A percentile compares a stretch with the other conserved stretches of the same genome.
Evolutionary conservation across 2,797 vertebrate species (phyloP).

Genomic region (Urophycis tenuis): DNA sequence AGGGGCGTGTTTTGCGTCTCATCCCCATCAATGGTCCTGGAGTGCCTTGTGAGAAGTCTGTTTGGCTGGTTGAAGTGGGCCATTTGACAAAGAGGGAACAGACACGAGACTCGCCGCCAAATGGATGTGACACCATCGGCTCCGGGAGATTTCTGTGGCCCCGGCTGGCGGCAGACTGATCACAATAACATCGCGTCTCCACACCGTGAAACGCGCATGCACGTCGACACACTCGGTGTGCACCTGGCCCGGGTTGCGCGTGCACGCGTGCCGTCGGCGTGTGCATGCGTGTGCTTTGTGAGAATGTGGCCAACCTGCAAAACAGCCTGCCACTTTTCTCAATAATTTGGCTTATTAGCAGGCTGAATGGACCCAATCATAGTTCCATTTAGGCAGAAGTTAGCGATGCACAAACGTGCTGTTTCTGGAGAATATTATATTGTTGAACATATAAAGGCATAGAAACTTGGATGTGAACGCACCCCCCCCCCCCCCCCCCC

Average conservation of each 20-base stretch:
- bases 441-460: too few relatives aligned
- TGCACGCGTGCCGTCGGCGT: too few relatives aligned
- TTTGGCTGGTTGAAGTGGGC: slow-evolving; percentile 27
- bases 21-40: too few relatives aligned
- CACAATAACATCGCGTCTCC: slow-evolving; percentile 13
- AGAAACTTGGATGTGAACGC: too few relatives aligned
- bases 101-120: slow-evolving; percentile 26
- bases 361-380: background rate
- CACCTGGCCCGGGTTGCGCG: background rate
- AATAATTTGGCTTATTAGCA: background rate
- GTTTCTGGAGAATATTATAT: too few relatives aligned
- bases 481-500: too few relatives aligned
- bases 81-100: slow-evolving; percentile 12
- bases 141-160: slow-evolving; percentile 27
- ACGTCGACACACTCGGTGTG: background rate
- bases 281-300: background rate
- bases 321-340: too few relatives aligned
- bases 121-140: slow-evolving; percentile 30
- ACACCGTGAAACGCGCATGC: background rate
- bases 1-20: too few relatives aligned
- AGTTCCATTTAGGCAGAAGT: background rate
- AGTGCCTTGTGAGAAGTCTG: too few relatives aligned
- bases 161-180: slow-evolving; percentile 31
- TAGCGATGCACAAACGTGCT: background rate
- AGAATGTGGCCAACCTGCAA: too few relatives aligned